A percentile compares a stretch with the other conserved stretches of the same genome.
Conservation (phyloP, 2,113 vertebrate genomes). For the Hippocampus abdominalis region DNA sequence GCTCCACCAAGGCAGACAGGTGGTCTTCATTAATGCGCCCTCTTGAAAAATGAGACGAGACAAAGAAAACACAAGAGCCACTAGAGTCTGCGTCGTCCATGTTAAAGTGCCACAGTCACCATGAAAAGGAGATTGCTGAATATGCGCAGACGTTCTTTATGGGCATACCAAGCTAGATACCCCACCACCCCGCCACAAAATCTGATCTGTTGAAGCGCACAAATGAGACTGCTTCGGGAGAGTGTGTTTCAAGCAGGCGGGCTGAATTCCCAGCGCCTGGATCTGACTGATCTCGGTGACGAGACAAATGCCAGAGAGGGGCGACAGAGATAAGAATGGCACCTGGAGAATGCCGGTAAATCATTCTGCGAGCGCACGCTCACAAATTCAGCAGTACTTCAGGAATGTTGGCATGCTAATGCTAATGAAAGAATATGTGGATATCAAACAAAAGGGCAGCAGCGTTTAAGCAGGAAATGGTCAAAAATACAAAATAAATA, state of each 20-base stretch:
- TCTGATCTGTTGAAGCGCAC: conserved; percentile 8
- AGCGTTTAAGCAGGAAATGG: neutral
- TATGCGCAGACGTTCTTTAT: conserved; percentile 10
- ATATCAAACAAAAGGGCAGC: neutral
- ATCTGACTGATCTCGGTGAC: conserved; percentile 41
- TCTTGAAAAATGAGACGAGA: conserved; percentile 26
- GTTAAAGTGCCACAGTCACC: neutral
- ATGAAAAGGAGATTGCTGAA: conserved; percentile 12
- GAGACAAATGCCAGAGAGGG: conserved; percentile 45
- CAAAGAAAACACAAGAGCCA: conserved; percentile 19
- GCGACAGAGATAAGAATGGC: conserved; percentile 59
- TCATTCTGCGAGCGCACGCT: conserved; percentile 24
- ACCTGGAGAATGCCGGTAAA: conserved; percentile 56
- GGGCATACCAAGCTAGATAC: neutral
- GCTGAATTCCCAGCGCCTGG: conserved; percentile 41
- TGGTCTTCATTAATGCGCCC: conserved; percentile 40
- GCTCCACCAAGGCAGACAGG: conserved; percentile 34
- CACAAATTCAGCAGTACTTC: neutral
- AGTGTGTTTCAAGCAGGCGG: conserved; percentile 23
- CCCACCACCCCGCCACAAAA: neutral
- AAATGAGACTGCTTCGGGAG: neutral
- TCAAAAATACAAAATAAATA: neutral
- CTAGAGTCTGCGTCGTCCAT: conserved; percentile 1
- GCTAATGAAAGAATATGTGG: neutral
- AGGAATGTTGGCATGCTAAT: neutral